Percentiles rank a stretch among this genome's conserved stretches.
phyloP scores from a whole-genome alignment of 2,888 invertebrate species.

The Tenthredo livida region DNA sequence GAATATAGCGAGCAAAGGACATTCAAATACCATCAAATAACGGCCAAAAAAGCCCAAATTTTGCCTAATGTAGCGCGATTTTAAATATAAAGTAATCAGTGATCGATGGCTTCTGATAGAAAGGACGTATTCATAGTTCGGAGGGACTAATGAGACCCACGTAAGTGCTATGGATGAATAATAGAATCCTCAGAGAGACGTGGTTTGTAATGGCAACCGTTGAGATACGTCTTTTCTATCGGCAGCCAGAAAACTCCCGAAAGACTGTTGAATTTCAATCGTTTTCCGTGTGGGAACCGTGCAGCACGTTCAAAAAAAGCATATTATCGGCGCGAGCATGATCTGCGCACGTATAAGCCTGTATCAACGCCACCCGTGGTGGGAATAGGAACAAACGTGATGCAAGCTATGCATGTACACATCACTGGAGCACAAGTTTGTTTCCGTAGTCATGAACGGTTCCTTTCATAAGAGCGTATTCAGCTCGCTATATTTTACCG shows the following conservation, averaged over 20 bases:
- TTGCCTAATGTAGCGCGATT: neutral
- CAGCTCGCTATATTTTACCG: conserved; percentile 2
- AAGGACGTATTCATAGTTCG: neutral
- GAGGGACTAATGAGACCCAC: neutral
- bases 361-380: conserved; percentile 18
- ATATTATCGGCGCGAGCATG: neutral
- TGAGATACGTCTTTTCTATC: neutral
- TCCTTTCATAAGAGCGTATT: neutral
- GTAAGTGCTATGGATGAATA: neutral
- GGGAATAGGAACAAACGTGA: conserved; percentile 37
- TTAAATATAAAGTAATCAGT: neutral
- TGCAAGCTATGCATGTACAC: neutral
- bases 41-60: neutral
- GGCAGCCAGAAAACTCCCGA: neutral
- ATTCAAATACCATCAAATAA: neutral
- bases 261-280: neutral
- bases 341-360: neutral
- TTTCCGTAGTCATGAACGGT: neutral
- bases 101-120: neutral
- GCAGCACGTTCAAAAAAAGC: neutral
- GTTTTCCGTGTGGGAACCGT: neutral
- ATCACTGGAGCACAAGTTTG: neutral
- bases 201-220: neutral
- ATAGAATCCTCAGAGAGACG: neutral
- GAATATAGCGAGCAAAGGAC: conserved; percentile 5